These are phyloP conservation scores for Passerina amoena DNA, from an alignment of 2,113 vertebrate species.

Conservation along the genomic window DNA sequence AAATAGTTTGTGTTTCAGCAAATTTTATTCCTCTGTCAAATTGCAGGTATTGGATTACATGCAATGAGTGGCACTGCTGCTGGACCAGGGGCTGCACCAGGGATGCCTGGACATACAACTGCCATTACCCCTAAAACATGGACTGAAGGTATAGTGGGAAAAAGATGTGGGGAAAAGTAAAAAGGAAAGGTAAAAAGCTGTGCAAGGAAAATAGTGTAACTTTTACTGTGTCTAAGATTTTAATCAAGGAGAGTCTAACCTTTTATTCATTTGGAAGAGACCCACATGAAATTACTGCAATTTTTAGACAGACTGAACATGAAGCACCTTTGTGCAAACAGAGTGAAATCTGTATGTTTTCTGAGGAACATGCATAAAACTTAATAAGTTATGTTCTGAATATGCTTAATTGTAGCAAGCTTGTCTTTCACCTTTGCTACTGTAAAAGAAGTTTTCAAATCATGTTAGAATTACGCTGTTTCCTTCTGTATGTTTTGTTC, in stretches of 20 bases:
- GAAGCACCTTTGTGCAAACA: background rate
- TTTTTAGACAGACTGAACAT: background rate
- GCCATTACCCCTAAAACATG: slow-evolving; percentile 79
- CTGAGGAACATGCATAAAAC: background rate
- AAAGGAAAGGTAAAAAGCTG: background rate
- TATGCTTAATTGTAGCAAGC: background rate
- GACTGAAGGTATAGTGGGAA: slow-evolving; percentile 74
- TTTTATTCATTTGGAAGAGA: background rate
- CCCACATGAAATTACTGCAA: background rate
- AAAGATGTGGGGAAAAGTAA: background rate
- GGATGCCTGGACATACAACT: slow-evolving; percentile 76
- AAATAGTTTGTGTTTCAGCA: background rate
- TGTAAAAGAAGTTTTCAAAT: background rate
- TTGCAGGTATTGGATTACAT: slow-evolving; percentile 78
- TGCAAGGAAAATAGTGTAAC: background rate
- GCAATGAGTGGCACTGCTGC: slow-evolving; percentile 73
- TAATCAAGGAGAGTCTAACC: background rate
- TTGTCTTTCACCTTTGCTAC: background rate
- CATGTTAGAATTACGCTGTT: background rate
- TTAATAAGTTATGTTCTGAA: background rate
- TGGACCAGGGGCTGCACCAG: slow-evolving; percentile 73
- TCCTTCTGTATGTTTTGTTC: background rate
- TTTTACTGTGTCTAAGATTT: background rate
- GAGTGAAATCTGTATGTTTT: background rate
- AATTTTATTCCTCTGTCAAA: background rate